Conservation (phyloP, 2,888 invertebrate genomes). For the Helobdella robusta region DNA sequence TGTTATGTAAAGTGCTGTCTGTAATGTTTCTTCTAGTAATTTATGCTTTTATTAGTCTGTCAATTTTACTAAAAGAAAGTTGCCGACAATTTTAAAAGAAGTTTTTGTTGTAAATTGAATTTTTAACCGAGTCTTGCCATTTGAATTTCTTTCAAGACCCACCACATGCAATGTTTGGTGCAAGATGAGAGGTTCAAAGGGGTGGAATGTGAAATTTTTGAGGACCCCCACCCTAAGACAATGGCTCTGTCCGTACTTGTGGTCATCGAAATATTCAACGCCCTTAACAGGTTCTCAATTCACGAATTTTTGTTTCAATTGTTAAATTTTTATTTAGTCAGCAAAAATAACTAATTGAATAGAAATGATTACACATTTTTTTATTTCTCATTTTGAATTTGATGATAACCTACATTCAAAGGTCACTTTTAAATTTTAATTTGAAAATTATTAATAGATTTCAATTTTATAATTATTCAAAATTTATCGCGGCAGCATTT, state of each 20-base stretch:
- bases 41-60: background rate
- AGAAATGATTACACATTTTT: no score
- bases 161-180: constrained; percentile 49
- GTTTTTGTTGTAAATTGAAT: background rate
- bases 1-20: background rate
- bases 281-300: constrained; percentile 79
- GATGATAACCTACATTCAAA: no score
- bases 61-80: background rate
- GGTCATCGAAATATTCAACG: constrained; percentile 99
- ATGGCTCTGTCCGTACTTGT: constrained; percentile 99
- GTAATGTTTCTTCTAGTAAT: background rate
- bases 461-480: no score
- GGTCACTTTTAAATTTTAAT: no score
- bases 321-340: no score
- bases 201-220: constrained; percentile 92
- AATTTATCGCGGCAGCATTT: no score
- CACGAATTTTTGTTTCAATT: no score
- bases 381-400: no score
- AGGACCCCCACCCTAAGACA: constrained; percentile 97
- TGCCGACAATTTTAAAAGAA: background rate
- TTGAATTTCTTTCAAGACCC: constrained; percentile 40
- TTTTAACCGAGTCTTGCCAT: background rate
- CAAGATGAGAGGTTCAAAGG: constrained; percentile 65
- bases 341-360: no score
- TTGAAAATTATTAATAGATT: no score